A percentile compares a stretch with the other conserved stretches of the same genome.
phyloP scores from a whole-genome alignment of 2,888 invertebrate species.

The Pilophorus perplexus region DNA sequence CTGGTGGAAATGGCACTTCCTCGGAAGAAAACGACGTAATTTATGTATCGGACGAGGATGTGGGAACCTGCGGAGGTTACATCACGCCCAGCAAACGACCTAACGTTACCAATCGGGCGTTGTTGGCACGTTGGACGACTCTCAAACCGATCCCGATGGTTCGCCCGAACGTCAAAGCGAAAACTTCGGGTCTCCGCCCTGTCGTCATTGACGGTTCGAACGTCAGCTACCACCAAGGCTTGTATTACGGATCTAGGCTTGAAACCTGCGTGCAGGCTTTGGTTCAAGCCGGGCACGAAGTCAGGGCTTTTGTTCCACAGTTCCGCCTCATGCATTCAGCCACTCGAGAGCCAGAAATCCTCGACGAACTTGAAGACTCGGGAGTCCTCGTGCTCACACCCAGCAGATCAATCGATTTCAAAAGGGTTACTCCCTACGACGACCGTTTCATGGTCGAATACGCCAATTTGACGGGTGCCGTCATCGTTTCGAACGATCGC shows the following conservation, averaged over 20 bases:
- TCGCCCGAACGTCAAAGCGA: constrained; percentile 1
- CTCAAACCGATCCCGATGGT: not conserved
- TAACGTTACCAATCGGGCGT: no score
- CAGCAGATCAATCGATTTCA: constrained; percentile 65
- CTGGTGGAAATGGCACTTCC: no score
- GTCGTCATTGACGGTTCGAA: constrained; percentile 82
- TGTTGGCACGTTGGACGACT: no score
- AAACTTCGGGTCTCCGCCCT: constrained; percentile 57
- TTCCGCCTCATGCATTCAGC: constrained; percentile 51
- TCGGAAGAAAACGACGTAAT: not conserved
- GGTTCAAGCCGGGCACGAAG: constrained; percentile 65
- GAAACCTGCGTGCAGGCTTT: constrained; percentile 75
- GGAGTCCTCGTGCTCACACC: constrained; percentile 71
- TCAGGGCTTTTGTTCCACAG: constrained; percentile 69
- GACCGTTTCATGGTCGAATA: constrained; percentile 75
- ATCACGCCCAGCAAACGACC: not conserved
- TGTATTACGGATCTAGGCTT: not conserved
- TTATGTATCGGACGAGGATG: constrained; percentile 14
- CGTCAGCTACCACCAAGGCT: constrained; percentile 71
- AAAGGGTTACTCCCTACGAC: constrained; percentile 64
- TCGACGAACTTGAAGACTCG: constrained; percentile 61
- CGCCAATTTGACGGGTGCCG: constrained; percentile 67
- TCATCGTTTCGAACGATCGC: constrained; percentile 72
- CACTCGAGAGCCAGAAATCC: constrained; percentile 55
- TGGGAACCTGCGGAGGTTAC: not conserved